phyloP scores from a whole-genome alignment of 2,888 invertebrate species.

The Drosophila lutescens region DNA sequence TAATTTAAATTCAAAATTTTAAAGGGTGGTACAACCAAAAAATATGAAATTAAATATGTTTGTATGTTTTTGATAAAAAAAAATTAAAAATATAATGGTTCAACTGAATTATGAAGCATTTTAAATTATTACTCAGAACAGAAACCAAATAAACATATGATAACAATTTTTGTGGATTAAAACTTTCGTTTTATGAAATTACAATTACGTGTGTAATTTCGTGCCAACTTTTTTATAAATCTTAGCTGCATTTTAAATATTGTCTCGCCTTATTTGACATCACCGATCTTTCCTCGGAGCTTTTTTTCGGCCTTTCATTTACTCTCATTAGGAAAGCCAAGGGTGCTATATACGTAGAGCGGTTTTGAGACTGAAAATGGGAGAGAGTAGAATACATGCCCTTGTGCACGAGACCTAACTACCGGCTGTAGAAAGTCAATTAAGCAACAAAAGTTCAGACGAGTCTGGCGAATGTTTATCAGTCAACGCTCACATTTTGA shows the following conservation, averaged over 20 bases:
- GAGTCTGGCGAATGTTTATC: constrained; percentile 17
- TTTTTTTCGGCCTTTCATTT: neutral
- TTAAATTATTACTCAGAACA: no score
- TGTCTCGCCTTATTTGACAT: neutral
- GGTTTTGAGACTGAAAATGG: neutral
- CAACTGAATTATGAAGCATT: no score
- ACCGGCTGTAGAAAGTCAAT: constrained; percentile 15
- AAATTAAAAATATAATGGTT: no score
- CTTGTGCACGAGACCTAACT: constrained; percentile 28
- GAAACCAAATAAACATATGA: no score
- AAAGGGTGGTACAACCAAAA: no score
- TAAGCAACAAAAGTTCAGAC: neutral
- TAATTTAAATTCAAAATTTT: no score
- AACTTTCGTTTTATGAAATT: neutral
- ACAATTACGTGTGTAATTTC: neutral
- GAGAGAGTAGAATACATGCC: constrained; percentile 16
- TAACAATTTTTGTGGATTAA: no score
- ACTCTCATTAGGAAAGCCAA: neutral
- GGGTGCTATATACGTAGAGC: neutral
- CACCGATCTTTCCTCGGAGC: neutral
- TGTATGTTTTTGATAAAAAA: no score
- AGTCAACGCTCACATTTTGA: constrained; percentile 8
- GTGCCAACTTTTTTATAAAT: neutral
- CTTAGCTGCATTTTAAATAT: neutral
- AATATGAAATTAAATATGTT: no score